Evolutionary conservation across 30 jellyfish, hydroid and myxozoan genomes (phyloP), one percentile per base, ranked within the genome.

Genomic region (Sanderia malayensis): DNA sequence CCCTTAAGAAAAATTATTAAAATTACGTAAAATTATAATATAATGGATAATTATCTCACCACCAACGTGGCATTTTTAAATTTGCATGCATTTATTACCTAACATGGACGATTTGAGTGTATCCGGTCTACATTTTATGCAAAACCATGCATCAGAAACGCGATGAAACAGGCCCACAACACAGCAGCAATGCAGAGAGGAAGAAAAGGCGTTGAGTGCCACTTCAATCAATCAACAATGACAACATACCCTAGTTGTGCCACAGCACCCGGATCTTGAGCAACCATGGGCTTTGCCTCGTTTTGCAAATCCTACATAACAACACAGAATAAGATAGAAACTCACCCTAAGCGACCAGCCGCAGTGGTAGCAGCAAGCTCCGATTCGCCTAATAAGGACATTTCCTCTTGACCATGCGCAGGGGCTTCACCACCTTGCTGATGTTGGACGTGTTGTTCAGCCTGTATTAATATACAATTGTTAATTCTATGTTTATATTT

Each of bases 281-380:
- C 94, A 18, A 92, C 72, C 66, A 81, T 72, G 31, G 89, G 90
- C 74, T 79, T 84, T 19, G 95, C 81, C 66, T 93, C 99, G 41
- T 86, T 88, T 80, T 79, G 61, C 44, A 88, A 67, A 52, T 93
- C 99, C 99, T 93, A 71, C 62, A 74, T 67, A 73, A 74, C 80
- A 26, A 27, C 52, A 2, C 24, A 11, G 65, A n/a, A 11, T 34
- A 44, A 70, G 25, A 44, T 72, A 62, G 61, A 27, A 58, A 93
- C 99, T 93, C 89, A 93, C 99, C 99, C 99, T 69, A 93, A 72
- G 45, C 96, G 94, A 57, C 99, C 99, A n/a, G 95, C 96, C 24
- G 88, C 86, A 46, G 95, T 79, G n/a, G 95, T 62, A 65, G 88
- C 79, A 65, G 84, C 87, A 25, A 74, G 49, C 76, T 85, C 96